Base-by-base conservation (phyloP, 1,140 invertebrate genomes). In the Agrypnia vestita region DNA sequence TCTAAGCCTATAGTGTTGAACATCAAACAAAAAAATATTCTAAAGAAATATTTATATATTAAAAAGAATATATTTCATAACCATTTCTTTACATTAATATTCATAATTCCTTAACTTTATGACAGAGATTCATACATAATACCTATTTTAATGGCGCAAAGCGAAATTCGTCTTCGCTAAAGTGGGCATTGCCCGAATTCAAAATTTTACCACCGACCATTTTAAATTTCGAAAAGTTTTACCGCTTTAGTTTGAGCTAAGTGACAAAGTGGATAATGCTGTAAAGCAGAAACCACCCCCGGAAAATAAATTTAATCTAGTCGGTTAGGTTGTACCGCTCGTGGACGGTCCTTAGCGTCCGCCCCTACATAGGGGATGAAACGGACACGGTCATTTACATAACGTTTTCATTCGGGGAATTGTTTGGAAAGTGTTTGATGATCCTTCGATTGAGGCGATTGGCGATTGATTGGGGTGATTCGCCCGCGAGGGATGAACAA, bases 241-340 rank as follows among this genome's bases (percentile, higher is more conserved):
- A 21, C 19, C 10, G 21, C 61, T 25, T 64, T 25, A 25, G 35
- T 15, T 64, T 35, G 7, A 43, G 61, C 17, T 11, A 21, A 59
- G 61, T 25, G 35, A 10, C 61, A 25, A 64, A 64, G 61, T 64
- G 61, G 25, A 64, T 64, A 64, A 64, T 64, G 61, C 61, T 64
- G 61, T 64, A 64, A 64, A 25, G 8, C 11, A 59, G 21, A 59
- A 59, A 59, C n/a, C 53, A 15, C 3, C 17, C 25, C 15, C 15
- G 55, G 15, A 59, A 11, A 9, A 59, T 59, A 59, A 17, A 1
- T 10, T 19, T 59, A 59, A 59, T 59, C 55, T 59, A 21, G 55
- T 21, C 55, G 15, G 21, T 35, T 35, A 6, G 25, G 25, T 35
- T 35, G 25, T 6, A 6, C 1, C 25, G 25, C 25, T 35, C 25